Evolutionary conservation across 1,140 invertebrate genomes (phyloP).

Genomic region (Matsumurasca onukii): DNA sequence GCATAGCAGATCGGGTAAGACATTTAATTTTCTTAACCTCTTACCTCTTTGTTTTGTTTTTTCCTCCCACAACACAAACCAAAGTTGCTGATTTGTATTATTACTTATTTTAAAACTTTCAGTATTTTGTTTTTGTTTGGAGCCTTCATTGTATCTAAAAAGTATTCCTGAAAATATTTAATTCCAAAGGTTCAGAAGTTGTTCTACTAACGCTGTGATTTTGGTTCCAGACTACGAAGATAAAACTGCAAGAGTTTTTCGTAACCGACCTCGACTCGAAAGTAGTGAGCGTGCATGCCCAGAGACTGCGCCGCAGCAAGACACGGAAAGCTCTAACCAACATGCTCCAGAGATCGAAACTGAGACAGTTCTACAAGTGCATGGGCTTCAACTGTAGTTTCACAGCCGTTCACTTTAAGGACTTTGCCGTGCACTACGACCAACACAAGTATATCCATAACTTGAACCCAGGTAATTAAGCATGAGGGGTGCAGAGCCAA

Average conservation of each 20-base stretch:
- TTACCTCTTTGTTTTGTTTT: too few relatives aligned
- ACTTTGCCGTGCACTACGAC: not conserved
- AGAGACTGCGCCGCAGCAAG: not conserved
- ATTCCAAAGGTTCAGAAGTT: too few relatives aligned
- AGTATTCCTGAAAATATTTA: too few relatives aligned
- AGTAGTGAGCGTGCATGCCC: not conserved
- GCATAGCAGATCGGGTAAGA: too few relatives aligned
- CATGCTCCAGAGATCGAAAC: not conserved
- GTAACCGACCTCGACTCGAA: not conserved
- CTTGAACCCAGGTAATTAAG: not conserved
- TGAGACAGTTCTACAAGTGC: not conserved
- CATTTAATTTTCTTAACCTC: too few relatives aligned
- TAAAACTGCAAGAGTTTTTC: not conserved
- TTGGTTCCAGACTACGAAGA: not conserved
- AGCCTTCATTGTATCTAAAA: too few relatives aligned
- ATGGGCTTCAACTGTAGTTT: conserved; percentile 8
- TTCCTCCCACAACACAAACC: too few relatives aligned
- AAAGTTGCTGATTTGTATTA: too few relatives aligned
- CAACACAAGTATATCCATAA: not conserved
- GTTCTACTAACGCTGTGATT: not conserved
- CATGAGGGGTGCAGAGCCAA: too few relatives aligned
- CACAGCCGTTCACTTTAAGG: not conserved
- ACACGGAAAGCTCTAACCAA: too few relatives aligned
- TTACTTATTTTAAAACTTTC: too few relatives aligned
- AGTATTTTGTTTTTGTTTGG: too few relatives aligned